Base-by-base conservation (phyloP, 2,888 invertebrate genomes). In the Drosophila macrospina region DNA sequence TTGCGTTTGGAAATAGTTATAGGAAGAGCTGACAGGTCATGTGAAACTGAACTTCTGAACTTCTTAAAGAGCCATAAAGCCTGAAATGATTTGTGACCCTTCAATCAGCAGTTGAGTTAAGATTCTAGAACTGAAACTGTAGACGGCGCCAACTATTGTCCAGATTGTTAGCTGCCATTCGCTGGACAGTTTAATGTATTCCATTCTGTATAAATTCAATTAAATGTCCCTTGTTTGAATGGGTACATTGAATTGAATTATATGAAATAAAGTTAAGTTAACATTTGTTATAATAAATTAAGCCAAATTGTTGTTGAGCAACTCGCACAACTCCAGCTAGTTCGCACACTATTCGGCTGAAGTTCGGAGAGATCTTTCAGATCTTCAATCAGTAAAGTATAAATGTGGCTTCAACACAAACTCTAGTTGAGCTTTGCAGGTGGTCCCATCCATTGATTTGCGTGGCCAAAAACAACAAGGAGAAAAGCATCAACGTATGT, bases 401-500 rank as follows among this genome's bases (percentile, higher is more conserved):
- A 41, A 42, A 20, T 54, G 42, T 30, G 30, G 32, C 20, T 20
- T 42, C 24, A 42, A 24, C 20, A 54, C 34, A 45, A 39, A n/a
- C 34, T 59, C 28, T 59, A 32, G 47, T 11, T 37, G 37, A 41
- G n/a, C 74, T 54, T 36, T 56, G 74, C 78, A 65, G 75, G 80
- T 81, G 80, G 80, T 86, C 87, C 20, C 28, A 34, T 16, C 51
- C 7, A 45, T 41, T 84, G 82, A 80, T 80, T 80, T 71, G 85
- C 79, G 61, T 77, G 57, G 55, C 61, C 51, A 55, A 67, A 44
- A 52, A 39, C 54, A 54, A 34, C 51, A 50, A 41, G 37, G 41
- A 52, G 20, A 59, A 60, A 74, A 81, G 57, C 82, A 79, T 84
- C 79, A 81, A 78, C 67, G 72, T 64, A 82, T 69, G 83, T 82